Base-by-base conservation (phyloP, 2,113 vertebrate species). In the Melanerpes aurifrons region DNA sequence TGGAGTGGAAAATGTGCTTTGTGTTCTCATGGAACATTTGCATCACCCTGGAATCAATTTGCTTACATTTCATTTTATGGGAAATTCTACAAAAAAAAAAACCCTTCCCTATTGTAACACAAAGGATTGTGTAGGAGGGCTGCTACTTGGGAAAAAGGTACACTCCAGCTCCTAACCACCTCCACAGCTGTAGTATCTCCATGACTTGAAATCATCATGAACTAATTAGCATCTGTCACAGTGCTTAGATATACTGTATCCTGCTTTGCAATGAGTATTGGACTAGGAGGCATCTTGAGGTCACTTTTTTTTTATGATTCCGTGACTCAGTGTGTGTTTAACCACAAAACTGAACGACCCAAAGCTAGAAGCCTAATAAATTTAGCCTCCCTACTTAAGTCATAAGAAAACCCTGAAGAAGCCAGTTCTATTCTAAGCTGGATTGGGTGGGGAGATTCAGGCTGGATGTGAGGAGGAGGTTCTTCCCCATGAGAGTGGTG, bases 1-100 rank as follows among this genome's bases (percentile, higher is more conserved):
- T 94, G 90, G 71, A 94, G 89, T 43, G 35, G 57, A 89, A 84
- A 59, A 5, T 84, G 86, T 62, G 20, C 66, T 85, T 85, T 91
- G 26, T 89, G 12, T 76, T 85, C 59, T 89, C 68, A 82, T 25
- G 56, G n/a, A 89, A 76, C 47, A 59, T 87, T 82, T 89, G 66
- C 20, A 43, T 76, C 35, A 62, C 7, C 18, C 53, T 82, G 47
- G 50, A 82, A 80, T 31, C 73, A 59, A 87, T 57, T 66, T 76
- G 5, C 14, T 87, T 86, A 8, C 43, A 82, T 77, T 75, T 77
- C 24, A 67, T 76, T 87, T 94, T 69, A 37, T 59, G 74, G 24
- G 48, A 82, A 64, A 75, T 78, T 32, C 84, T 64, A 69, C 7
- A 16, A 43, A 67, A 75, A 16, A 43, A 67, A 75, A 35, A 40